Evolutionary conservation across 2,888 invertebrate species (phyloP), one percentile per base, ranked within the genome.

Genomic region (Plagiodera versicolora): DNA sequence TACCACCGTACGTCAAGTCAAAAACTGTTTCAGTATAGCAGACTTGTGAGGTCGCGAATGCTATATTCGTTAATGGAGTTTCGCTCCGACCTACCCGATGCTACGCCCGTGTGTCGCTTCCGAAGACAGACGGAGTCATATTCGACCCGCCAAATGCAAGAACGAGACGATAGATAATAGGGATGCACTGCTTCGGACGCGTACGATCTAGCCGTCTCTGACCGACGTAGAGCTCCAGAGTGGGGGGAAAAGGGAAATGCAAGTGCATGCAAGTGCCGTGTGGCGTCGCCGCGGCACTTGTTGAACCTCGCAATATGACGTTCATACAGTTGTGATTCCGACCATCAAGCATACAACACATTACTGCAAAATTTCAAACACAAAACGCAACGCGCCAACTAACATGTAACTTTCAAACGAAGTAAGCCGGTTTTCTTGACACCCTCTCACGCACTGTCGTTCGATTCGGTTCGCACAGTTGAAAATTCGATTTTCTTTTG

Each of bases 211-310:
- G 70, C 67, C 66, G 70, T 66, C 66, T 50, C 54, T 39, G 45
- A 39, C 39, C 61, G 64, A 61, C 64, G 61, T 57, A 57, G 56
- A 56, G 54, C 64, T 55, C 57, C n/a, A 58, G 49, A 17, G 47
- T 52, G 53, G 53, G 58, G 57, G 73, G 75, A 72, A 73, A 76
- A 78, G 79, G 79, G 77, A 78, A 80, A 79, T 80, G 80, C 80
- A 80, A 79, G 79, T 80, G 80, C 80, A 80, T 80, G 76, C 77
- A 77, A 80, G 77, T 78, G 79, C 79, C 80, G 80, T 76, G 76
- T 78, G 80, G 79, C 78, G 80, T 80, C 80, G 80, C 80, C 78
- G 80, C 80, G 80, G 80, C 80, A 81, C 81, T 80, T 80, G 80
- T 81, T 80, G 80, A 80, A 80, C 80, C 80, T 79, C 77, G 79